phyloP scores from a whole-genome alignment of 92 coral and sea anemone species.

The Anthopleura xanthogrammica region DNA sequence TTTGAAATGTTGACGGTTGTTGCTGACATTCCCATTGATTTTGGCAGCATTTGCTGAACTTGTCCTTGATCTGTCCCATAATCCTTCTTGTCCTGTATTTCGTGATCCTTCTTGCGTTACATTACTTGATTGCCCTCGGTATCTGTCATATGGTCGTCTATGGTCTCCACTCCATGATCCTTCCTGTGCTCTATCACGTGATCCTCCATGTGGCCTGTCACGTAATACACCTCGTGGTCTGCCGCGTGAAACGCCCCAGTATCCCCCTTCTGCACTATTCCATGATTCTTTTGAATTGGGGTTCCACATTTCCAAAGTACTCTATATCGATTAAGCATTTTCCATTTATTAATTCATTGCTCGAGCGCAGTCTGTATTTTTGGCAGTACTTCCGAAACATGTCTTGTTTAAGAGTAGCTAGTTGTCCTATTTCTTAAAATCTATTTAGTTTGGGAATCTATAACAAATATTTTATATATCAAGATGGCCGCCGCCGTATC shows the following conservation, averaged over 20 bases:
- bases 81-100: no score
- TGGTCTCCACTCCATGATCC: neutral
- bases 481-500: no score
- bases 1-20: conserved; percentile 12
- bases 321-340: neutral
- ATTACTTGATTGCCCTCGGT: neutral
- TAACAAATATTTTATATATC: no score
- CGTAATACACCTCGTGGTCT: neutral
- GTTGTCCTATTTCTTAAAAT: no score
- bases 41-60: neutral
- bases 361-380: no score
- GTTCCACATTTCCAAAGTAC: neutral
- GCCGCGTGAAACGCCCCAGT: neutral
- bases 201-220: neutral
- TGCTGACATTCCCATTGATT: conserved; percentile 8
- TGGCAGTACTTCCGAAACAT: no score
- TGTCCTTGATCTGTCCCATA: no score
- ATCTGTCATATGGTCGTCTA: neutral
- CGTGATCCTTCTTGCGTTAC: neutral
- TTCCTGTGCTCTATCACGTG: neutral
- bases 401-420: no score
- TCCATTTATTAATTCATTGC: no score
- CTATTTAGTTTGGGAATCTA: no score
- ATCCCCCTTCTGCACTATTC: neutral
- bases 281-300: neutral